Base-by-base conservation (phyloP, 2,797 vertebrate species). In the Mycteria americana region DNA sequence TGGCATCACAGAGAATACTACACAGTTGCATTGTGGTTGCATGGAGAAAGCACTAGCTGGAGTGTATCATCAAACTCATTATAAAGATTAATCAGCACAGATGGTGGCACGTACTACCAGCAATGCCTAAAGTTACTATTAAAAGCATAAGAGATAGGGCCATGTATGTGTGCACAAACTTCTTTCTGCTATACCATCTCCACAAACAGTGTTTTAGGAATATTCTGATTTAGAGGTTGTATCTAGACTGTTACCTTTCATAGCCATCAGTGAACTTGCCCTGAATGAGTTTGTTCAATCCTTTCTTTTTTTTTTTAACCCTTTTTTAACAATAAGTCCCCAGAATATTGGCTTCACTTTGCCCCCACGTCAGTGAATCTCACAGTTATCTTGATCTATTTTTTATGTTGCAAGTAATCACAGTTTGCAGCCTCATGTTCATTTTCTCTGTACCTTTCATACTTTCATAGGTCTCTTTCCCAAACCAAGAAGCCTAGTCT, bases 101-200 rank as follows among this genome's bases (percentile, higher is more conserved):
- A 45, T 30, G 18, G 24, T 41, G 35, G 31, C 13, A 65, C 8
- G 8, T 43, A 15, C 4, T 68, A 18, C 6, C 7, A 64, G 15
- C 63, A 54, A 13, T n/a, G 16, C 10, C 50, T 79, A 16, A 72
- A 82, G 25, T 63, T 54, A 24, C 19, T 63, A 10, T 31, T 67
- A 45, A 83, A 70, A 86, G 5, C 45, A 2, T 25, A 31, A 82
- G 28, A 48, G 25, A 19, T 1, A 35, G 11, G 24, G 18, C 53
- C n/a, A 24, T 1, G 0, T 19, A 9, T 37, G 3, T 9, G 9
- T 18, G 11, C 35, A 33, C 8, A 14, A 67, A 35, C 6, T 50
- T 43, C 43, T 70, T 69, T 19, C 43, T 83, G 16, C 30, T 70
- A 8, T 35, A 30, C 2, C 6, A 1, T 24, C 46, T 65, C 45